These are phyloP conservation scores for Ispidina lecontei DNA, from an alignment of 2,797 vertebrate species.

Conservation along the genomic window DNA sequence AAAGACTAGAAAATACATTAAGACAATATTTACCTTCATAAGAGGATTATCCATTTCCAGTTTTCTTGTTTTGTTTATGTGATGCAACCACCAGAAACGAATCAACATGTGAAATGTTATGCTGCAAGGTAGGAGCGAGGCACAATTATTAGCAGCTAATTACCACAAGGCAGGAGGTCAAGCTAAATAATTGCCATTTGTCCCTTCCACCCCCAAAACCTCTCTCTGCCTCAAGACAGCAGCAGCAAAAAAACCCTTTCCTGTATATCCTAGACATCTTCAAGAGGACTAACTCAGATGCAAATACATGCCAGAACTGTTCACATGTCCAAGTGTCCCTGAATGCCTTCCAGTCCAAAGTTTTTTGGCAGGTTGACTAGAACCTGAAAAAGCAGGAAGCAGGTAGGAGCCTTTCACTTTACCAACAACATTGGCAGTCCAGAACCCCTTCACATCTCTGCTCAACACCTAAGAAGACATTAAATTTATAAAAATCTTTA, in stretches of 20 bases:
- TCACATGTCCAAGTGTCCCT: not conserved
- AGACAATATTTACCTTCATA: not conserved
- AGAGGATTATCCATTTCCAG: not conserved
- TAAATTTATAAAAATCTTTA: not conserved
- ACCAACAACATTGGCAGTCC: accelerated
- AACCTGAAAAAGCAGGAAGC: not conserved
- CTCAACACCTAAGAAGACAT: not conserved
- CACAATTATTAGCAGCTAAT: not conserved
- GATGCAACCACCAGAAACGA: not conserved
- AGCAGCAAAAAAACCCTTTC: not conserved
- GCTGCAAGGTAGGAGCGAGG: not conserved
- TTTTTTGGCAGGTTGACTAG: not conserved
- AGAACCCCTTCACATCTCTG: not conserved
- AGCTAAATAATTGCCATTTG: not conserved
- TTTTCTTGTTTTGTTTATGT: not conserved
- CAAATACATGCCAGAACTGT: not conserved
- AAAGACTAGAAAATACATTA: not conserved
- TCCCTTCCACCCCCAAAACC: not conserved
- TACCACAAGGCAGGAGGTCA: not conserved
- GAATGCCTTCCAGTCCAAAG: not conserved
- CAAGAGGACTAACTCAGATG: not conserved
- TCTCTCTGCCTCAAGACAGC: not conserved
- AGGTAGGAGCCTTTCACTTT: not conserved
- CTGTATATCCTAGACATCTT: not conserved
- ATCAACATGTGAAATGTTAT: not conserved